These are phyloP conservation scores for Anoplolepis gracilipes DNA, from an alignment of 1,140 invertebrate genomes.

Conservation along the genomic window DNA sequence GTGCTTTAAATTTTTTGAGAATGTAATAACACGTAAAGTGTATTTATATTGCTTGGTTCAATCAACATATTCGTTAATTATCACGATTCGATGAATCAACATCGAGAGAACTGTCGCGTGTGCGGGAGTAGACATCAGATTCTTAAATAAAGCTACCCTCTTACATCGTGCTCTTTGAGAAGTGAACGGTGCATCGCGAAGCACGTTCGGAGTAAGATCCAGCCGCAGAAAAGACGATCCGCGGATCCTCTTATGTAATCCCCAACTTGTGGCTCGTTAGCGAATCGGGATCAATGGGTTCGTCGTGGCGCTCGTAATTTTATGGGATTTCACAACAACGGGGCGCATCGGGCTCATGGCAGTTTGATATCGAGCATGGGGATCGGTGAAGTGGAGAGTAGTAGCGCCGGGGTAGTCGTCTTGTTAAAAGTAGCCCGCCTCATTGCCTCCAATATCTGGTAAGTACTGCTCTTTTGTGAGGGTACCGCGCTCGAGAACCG, in stretches of 20 bases:
- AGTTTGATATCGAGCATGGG: conserved; percentile 70
- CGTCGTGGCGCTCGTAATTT: conserved; percentile 79
- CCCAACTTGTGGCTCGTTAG: conserved; percentile 67
- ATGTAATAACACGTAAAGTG: not conserved
- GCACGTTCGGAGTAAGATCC: conserved; percentile 51
- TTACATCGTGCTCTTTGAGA: not conserved
- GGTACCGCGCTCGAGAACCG: conserved; percentile 71
- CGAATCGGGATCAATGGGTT: conserved; percentile 80
- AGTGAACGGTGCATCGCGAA: conserved; percentile 30
- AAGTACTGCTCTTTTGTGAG: conserved; percentile 76
- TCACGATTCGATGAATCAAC: not conserved
- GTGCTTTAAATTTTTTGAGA: not conserved
- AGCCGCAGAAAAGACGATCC: conserved; percentile 73
- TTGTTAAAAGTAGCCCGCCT: conserved; percentile 81
- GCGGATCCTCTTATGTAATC: conserved; percentile 63
- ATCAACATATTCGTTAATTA: conserved; percentile 2
- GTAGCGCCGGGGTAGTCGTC: conserved; percentile 72
- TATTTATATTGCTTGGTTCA: not conserved
- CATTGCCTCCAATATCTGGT: conserved; percentile 82
- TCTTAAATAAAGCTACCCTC: conserved; percentile 24
- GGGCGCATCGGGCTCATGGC: conserved; percentile 66
- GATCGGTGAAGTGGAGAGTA: conserved; percentile 74
- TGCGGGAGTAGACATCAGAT: not conserved
- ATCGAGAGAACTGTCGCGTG: not conserved
- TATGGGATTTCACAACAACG: conserved; percentile 76